phyloP scores from a whole-genome alignment of 1,140 invertebrate genomes.

The Eriocheir sinensis region DNA sequence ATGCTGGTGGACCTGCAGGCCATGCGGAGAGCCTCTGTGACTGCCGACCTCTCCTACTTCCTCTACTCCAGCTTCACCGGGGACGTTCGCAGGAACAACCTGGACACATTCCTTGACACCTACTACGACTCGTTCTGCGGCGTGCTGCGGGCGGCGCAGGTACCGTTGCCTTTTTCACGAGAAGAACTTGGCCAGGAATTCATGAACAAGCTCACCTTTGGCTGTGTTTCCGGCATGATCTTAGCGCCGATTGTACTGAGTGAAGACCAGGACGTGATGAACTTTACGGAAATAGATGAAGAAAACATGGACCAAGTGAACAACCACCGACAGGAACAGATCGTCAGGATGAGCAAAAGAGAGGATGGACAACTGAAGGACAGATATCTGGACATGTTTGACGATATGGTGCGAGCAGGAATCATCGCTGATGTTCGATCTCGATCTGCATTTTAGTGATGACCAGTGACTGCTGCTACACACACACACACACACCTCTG shows the following conservation, averaged over 20 bases:
- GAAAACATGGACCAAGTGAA: not conserved
- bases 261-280: not conserved
- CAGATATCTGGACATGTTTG: slow-evolving; percentile 38
- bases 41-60: slow-evolving; percentile 65
- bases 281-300: not conserved
- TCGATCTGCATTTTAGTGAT: too few species aligned
- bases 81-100: slow-evolving; percentile 19
- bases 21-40: slow-evolving; percentile 18
- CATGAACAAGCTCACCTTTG: not conserved
- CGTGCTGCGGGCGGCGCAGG: slow-evolving; percentile 9
- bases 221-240: not conserved
- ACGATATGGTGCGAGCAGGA: slow-evolving; percentile 43
- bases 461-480: too few species aligned
- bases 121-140: slow-evolving; percentile 59
- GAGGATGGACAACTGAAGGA: not conserved
- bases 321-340: not conserved
- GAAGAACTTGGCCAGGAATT: slow-evolving; percentile 52
- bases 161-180: slow-evolving; percentile 29
- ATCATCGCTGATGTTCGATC: too few species aligned
- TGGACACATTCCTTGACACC: slow-evolving; percentile 19
- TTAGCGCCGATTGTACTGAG: not conserved
- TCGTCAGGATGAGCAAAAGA: not conserved
- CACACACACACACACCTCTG: too few species aligned
- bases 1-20: slow-evolving; percentile 68
- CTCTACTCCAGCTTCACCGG: slow-evolving; percentile 66